Conservation (phyloP, 2,888 invertebrate genomes). For the Dascillus cervinus region DNA sequence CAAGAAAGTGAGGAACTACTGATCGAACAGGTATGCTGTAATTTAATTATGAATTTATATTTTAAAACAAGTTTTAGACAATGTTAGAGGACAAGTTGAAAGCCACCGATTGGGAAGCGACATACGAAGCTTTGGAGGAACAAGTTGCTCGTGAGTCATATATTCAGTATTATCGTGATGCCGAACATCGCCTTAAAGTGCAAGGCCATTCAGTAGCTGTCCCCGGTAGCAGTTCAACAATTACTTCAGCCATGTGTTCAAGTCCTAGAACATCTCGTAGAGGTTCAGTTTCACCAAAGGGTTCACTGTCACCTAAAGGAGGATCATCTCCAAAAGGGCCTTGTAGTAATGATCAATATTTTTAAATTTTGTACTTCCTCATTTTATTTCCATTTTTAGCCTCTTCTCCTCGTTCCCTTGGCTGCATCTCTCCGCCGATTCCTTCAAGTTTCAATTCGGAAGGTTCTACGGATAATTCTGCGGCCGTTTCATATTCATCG, state of each 20-base stretch:
- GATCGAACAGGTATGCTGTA: constrained; percentile 59
- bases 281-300: constrained; percentile 39
- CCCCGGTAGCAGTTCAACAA: constrained; percentile 38
- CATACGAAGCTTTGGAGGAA: constrained; percentile 83
- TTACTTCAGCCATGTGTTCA: constrained; percentile 33
- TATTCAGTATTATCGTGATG: constrained; percentile 54
- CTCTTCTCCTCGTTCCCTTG: not conserved
- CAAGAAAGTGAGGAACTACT: constrained; percentile 70
- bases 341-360: constrained; percentile 17
- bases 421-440: too few species aligned
- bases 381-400: constrained; percentile 2
- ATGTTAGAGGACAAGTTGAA: constrained; percentile 86
- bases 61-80: constrained; percentile 45
- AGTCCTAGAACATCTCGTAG: constrained; percentile 34
- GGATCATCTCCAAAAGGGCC: constrained; percentile 31
- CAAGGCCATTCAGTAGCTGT: constrained; percentile 28
- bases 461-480: too few species aligned
- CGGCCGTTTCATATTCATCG: too few species aligned
- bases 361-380: not conserved
- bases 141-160: constrained; percentile 82
- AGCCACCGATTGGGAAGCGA: constrained; percentile 88
- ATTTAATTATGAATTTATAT: not conserved
- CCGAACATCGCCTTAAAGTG: constrained; percentile 37
- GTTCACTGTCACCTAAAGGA: constrained; percentile 36
- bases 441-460: too few species aligned